Base-by-base conservation (phyloP, 2,797 vertebrate genomes). In the Pterois miles region DNA sequence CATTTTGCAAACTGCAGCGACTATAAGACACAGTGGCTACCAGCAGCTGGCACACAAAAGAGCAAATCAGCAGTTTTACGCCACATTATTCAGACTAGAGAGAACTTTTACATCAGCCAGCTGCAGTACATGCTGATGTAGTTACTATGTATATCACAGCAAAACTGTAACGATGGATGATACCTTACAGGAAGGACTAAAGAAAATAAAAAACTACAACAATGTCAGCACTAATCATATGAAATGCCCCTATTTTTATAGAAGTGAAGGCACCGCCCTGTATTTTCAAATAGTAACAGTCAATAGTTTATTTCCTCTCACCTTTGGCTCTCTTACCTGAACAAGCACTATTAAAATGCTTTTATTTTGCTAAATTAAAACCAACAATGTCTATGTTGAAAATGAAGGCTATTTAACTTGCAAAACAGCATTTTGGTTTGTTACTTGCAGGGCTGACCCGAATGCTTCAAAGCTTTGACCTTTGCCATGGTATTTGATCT, bases 51-150 rank as follows among this genome's bases (percentile, higher is more conserved):
- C 20, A 60, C 59, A 54, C 36, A 20, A 54, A 50, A 48, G 18
- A 57, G 40, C 60, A 69, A 65, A 71, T 82, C 83, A 85, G 82
- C 86, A 86, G 22, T 74, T 88, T 85, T 78, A 65, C 40, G 57
- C 25, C 60, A 34, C 56, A 76, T 78, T 78, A 74, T 70, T 80
- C 22, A 71, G n/a, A 53, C 8, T 3, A 62, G 13, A 36, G 8
- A 65, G 16, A 33, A 62, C 29, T 6, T 66, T 57, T 76, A 66
- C 36, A 59, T 78, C 63, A 56, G 73, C 43, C 74, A 65, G 63
- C 80, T 62, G 75, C 60, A 69, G n/a, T 40, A 40, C 23, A 54
- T 63, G 65, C 65, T 54, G 52, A 64, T 68, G 64, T 72, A 71
- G 12, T 53, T 43, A 29, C 48, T 50, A 54, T 50, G 6, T 54